These are phyloP conservation scores for Nomada lathburiana DNA, from an alignment of 2,888 invertebrate species.

Conservation along the genomic window DNA sequence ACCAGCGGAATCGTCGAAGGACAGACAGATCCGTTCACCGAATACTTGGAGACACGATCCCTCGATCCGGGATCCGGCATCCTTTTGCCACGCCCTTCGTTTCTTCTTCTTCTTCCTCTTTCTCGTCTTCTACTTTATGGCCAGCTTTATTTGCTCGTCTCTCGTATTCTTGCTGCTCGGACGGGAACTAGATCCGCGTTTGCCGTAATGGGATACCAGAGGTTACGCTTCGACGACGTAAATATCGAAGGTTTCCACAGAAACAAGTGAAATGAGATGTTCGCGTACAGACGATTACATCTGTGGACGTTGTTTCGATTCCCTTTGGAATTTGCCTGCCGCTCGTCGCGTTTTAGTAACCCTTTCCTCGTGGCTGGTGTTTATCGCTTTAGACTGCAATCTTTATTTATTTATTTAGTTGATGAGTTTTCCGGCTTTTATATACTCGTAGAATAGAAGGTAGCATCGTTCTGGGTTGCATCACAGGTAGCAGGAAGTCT, in stretches of 20 bases:
- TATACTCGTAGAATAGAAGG: too few species aligned
- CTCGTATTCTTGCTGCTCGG: neutral
- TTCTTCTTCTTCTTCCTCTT: conserved; percentile 26
- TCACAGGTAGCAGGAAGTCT: too few species aligned
- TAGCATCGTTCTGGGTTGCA: too few species aligned
- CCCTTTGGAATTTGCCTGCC: neutral
- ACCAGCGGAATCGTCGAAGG: conserved; percentile 72
- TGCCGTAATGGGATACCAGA: conserved; percentile 10
- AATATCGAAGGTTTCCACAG: neutral
- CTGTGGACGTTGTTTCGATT: neutral
- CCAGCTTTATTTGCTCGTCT: conserved; percentile 5
- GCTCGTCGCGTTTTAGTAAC: too few species aligned
- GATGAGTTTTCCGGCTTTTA: too few species aligned
- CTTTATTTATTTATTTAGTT: too few species aligned
- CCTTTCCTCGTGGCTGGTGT: neutral
- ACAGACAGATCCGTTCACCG: conserved; percentile 68
- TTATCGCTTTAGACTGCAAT: neutral
- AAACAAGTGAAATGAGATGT: conserved; percentile 1
- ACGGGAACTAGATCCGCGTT: conserved; percentile 28
- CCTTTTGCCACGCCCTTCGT: conserved; percentile 51
- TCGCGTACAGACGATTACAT: too few species aligned
- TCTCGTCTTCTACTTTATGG: neutral
- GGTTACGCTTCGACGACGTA: neutral
- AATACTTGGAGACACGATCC: conserved; percentile 56
- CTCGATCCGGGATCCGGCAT: conserved; percentile 66